Evolutionary conservation across 2,888 invertebrate species (phyloP).

Genomic region (Spodoptera exigua): DNA sequence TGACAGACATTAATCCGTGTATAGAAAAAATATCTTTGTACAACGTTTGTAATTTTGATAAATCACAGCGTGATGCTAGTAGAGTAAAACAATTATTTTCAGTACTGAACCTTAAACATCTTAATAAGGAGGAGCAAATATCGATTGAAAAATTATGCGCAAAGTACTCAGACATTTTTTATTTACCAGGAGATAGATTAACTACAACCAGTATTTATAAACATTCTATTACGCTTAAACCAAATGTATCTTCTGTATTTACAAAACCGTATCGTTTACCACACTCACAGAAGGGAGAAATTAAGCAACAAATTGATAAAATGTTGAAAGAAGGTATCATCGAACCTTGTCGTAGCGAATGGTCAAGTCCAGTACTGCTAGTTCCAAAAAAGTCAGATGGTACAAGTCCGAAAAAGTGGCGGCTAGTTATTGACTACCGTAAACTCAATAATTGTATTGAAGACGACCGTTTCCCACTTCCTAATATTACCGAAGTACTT

Average conservation of each 20-base stretch:
- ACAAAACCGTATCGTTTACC: no score
- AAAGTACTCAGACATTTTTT: neutral
- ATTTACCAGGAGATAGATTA: neutral
- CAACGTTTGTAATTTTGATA: no score
- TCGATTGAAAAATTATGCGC: neutral
- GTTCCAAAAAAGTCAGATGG: neutral
- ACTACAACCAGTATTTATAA: neutral
- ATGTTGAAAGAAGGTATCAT: neutral
- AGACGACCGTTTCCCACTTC: neutral
- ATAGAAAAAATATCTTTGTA: no score
- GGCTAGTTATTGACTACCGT: neutral
- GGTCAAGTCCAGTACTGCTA: slow-evolving; percentile 4
- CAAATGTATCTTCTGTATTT: neutral
- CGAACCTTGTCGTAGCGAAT: neutral
- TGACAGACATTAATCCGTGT: no score
- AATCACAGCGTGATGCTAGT: neutral
- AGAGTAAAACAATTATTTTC: neutral
- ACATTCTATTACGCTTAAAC: neutral
- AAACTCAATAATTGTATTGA: slow-evolving; percentile 4
- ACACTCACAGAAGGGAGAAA: neutral
- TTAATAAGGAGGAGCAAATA: neutral
- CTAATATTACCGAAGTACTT: neutral
- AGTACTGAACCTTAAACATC: neutral
- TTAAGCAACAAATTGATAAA: neutral
- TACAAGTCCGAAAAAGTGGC: neutral